Percentiles rank a stretch among this genome's conserved stretches.
Evolutionary conservation across 2,797 vertebrate genomes (phyloP).

Genomic region (Darevskia mixta): DNA sequence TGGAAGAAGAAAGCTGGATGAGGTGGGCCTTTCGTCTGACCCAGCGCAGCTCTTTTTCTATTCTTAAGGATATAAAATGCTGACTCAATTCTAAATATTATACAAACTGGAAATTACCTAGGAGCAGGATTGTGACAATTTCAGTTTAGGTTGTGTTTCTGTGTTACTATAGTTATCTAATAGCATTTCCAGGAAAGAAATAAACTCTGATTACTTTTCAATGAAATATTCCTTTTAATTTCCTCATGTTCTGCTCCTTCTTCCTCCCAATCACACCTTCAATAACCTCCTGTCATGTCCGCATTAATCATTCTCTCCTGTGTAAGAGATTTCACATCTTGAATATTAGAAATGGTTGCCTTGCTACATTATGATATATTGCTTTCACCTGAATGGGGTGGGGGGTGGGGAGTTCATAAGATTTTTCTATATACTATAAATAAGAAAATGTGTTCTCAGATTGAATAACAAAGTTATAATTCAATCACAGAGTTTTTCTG

Average conservation of each 20-base stretch:
- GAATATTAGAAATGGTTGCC: conserved; percentile 71
- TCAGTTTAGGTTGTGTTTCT: conserved; percentile 67
- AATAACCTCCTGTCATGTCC: conserved; percentile 57
- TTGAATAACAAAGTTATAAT: conserved; percentile 70
- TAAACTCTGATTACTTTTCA: conserved; percentile 65
- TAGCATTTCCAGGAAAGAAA: conserved; percentile 68
- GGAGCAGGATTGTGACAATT: conserved; percentile 7
- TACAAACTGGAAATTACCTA: conserved; percentile 21
- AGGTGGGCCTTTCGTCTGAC: not conserved
- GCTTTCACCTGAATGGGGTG: conserved; percentile 64
- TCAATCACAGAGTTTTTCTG: conserved; percentile 67
- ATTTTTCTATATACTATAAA: conserved; percentile 70
- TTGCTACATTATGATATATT: conserved; percentile 71
- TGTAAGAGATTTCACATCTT: conserved; percentile 62
- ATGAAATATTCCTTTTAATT: conserved; percentile 75
- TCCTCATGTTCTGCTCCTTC: conserved; percentile 58
- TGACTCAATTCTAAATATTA: conserved; percentile 20
- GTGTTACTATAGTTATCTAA: conserved; percentile 67
- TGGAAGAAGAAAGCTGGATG: too few relatives aligned
- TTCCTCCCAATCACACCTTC: conserved; percentile 65
- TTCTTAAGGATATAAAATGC: not conserved
- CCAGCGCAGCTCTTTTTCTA: not conserved
- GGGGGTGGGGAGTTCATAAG: conserved; percentile 33
- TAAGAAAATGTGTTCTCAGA: conserved; percentile 66
- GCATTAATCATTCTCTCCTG: conserved; percentile 67